These are phyloP conservation scores for Caerostris extrusa DNA, from an alignment of 1,140 invertebrate genomes.

Conservation along the genomic window DNA sequence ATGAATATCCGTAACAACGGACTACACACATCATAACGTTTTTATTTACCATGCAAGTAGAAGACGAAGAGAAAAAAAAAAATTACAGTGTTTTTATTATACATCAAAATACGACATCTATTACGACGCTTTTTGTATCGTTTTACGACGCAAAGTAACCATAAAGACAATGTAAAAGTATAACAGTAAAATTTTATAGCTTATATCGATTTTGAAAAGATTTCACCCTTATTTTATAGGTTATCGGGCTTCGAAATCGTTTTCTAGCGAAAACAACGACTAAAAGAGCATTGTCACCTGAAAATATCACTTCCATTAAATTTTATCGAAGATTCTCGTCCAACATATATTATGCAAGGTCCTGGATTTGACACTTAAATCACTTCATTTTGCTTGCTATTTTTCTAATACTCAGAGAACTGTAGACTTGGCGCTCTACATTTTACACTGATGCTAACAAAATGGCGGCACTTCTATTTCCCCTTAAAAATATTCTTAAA, in stretches of 20 bases:
- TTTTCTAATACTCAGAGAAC: neutral
- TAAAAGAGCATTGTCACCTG: conserved; percentile 42
- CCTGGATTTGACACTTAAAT: conserved; percentile 62
- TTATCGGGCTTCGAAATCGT: conserved; percentile 58
- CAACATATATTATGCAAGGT: conserved; percentile 58
- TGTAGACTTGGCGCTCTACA: neutral
- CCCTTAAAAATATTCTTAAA: neutral
- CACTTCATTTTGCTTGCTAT: conserved; percentile 46
- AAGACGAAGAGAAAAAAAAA: neutral
- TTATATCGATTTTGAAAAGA: conserved; percentile 38
- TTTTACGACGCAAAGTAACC: conserved; percentile 46
- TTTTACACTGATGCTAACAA: too few species aligned
- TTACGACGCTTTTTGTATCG: conserved; percentile 39
- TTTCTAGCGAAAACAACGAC: conserved; percentile 35
- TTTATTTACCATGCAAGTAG: neutral
- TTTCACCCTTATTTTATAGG: conserved; percentile 66
- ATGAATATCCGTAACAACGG: neutral
- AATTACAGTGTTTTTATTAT: conserved; percentile 4
- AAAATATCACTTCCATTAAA: conserved; percentile 66
- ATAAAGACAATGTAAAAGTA: conserved; percentile 67
- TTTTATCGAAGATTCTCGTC: conserved; percentile 58
- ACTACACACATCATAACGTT: conserved; percentile 1
- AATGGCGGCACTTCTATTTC: neutral
- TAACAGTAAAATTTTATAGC: conserved; percentile 68
- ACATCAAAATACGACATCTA: conserved; percentile 11